These are phyloP conservation scores for Rhopilema esculentum DNA, from an alignment of 30 jellyfish, hydroid and myxozoan genomes.

Conservation along the genomic window DNA sequence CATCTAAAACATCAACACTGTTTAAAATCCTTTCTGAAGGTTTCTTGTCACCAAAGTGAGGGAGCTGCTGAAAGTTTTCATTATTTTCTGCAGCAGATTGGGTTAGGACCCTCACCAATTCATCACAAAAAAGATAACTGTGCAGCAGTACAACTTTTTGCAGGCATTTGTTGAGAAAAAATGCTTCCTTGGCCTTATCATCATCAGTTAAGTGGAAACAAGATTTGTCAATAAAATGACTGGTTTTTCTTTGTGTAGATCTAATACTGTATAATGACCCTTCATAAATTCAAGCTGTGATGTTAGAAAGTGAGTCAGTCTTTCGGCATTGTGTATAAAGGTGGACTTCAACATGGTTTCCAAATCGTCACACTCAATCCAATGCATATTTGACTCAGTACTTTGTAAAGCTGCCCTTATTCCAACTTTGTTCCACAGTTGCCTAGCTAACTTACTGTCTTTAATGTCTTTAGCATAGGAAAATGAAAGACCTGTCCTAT, in stretches of 20 bases:
- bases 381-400: slow-evolving; percentile 23
- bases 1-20: neutral
- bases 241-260: neutral
- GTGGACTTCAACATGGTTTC: slow-evolving; percentile 46
- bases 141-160: neutral
- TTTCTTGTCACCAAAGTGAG: neutral
- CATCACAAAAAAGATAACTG: slow-evolving; percentile 12
- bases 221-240: neutral
- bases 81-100: neutral
- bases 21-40: slow-evolving; percentile 19
- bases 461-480: slow-evolving; percentile 35
- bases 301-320: slow-evolving; percentile 40
- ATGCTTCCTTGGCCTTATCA: slow-evolving; percentile 1
- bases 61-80: neutral
- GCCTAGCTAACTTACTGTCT: slow-evolving; percentile 34
- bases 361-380: slow-evolving; percentile 46
- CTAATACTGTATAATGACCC: neutral
- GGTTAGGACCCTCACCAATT: neutral
- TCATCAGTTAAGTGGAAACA: neutral
- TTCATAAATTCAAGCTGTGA: slow-evolving; percentile 33
- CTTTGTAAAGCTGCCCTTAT: neutral
- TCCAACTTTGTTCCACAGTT: slow-evolving; percentile 25
- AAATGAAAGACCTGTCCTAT: slow-evolving; percentile 21
- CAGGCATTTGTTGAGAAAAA: neutral
- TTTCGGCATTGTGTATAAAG: slow-evolving; percentile 39